Base-by-base conservation (phyloP, 92 coral and sea anemone species). In the Porites evermanni region DNA sequence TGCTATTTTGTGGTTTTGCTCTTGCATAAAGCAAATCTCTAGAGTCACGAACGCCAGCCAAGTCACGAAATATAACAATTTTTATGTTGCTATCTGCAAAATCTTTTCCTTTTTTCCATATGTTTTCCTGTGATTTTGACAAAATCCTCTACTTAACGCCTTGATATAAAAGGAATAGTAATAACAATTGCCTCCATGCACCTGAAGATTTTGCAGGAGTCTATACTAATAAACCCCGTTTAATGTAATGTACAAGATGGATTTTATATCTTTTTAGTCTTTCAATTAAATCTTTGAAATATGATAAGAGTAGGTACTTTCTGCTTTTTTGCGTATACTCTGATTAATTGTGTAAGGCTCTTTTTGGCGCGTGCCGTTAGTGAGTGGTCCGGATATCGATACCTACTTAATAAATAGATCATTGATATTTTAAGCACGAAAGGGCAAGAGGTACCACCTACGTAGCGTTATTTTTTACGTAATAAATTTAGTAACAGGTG, bases 51-150 rank as follows among this genome's bases (percentile, higher is more conserved):
- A 38, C 53, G 13, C 12, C 10, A 47, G 18, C 2, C 61, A 16
- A 72, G 77, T 72, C 77, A 72, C 59, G 77, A 50, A 72, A 44
- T n/a, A 44, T 56, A 56, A 11, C 24, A 50, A 72, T 44, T 14
- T 18, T 21, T 18, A 17, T 72, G 16, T 18, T 51, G 47, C 47
- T 21, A 0, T 24, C 19, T 2, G 58, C 60, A 47, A 52, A 29
- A 52, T 18, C 54, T 3, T 56, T 56, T 14, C 61, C 16, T 54
- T 50, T 72, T 20, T 56, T 2, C 61, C 16, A 72, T 44, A 50
- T 54, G 18, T 16, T 24, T 23, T 24, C n/a, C 24, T 53, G 1
- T 3, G 61, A 0, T 38, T 38, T 38, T 38, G 47, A 38, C 47
- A 38, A 38, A 38, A 38, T 38, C 47, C 47, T 38, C 47, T 38